phyloP scores from a whole-genome alignment of 1,140 invertebrate species.

The Drosophila tani region DNA sequence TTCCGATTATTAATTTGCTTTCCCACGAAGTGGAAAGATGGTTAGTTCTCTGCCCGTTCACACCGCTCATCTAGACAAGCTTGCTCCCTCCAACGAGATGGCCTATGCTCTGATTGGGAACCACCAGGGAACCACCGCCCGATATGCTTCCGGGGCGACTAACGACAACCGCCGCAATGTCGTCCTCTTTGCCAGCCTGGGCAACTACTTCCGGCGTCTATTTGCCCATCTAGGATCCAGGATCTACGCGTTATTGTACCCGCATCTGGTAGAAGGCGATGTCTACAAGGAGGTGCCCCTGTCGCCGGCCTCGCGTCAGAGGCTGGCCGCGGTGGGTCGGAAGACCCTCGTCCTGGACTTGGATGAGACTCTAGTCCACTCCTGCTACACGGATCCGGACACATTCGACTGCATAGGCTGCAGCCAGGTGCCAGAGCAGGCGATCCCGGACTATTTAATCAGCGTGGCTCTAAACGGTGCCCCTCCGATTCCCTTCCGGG shows the following conservation, averaged over 20 bases:
- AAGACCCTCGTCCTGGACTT: conserved; percentile 61
- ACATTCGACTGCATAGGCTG: conserved; percentile 43
- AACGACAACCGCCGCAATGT: neutral
- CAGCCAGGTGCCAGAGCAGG: conserved; percentile 26
- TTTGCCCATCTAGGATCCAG: conserved; percentile 12
- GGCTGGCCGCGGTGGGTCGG: conserved; percentile 12
- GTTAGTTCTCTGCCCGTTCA: conserved; percentile 12
- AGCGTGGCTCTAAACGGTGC: conserved; percentile 10
- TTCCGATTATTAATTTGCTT: neutral
- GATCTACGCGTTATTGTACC: neutral
- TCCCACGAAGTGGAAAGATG: conserved; percentile 6
- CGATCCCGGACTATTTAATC: conserved; percentile 49
- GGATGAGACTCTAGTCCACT: conserved; percentile 71
- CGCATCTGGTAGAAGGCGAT: neutral
- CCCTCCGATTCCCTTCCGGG: conserved; percentile 32
- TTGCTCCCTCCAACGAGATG: neutral
- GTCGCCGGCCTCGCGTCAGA: neutral
- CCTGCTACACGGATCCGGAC: conserved; percentile 63
- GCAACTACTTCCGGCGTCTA: conserved; percentile 2
- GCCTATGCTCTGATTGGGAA: neutral
- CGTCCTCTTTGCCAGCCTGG: conserved; percentile 14
- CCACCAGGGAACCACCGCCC: neutral
- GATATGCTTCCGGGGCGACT: neutral
- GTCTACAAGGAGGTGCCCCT: conserved; percentile 34
- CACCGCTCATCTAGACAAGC: conserved; percentile 6